These are phyloP conservation scores for Grammatotria lemairii DNA, from an alignment of 2,113 vertebrate genomes.

Conservation along the genomic window DNA sequence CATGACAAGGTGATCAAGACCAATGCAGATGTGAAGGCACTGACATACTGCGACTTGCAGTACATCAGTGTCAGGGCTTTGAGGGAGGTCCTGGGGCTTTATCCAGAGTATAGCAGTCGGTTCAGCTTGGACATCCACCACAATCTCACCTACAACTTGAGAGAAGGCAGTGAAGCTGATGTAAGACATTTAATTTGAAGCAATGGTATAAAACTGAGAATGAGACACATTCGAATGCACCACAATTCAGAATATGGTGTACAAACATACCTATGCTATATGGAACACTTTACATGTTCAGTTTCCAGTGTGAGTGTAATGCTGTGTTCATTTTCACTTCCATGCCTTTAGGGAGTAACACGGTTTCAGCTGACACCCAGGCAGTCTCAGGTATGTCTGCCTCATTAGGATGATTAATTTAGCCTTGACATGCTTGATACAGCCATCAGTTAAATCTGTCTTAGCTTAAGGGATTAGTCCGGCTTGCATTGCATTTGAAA, in stretches of 20 bases:
- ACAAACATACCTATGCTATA: not conserved
- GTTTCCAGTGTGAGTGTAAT: not conserved
- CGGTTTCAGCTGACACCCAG: slow-evolving; percentile 76
- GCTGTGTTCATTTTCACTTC: not conserved
- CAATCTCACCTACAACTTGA: slow-evolving; percentile 94
- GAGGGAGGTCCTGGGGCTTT: slow-evolving; percentile 84
- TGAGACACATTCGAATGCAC: not conserved
- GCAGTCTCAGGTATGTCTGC: slow-evolving; percentile 70
- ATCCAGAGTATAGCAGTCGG: slow-evolving; percentile 85
- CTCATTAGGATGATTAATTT: not conserved
- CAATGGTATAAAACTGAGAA: not conserved
- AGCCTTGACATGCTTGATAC: not conserved
- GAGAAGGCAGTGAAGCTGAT: slow-evolving; percentile 78
- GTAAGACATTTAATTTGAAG: slow-evolving; percentile 60
- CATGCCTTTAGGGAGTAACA: slow-evolving; percentile 70
- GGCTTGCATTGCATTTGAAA: not conserved
- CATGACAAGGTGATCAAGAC: slow-evolving; percentile 86
- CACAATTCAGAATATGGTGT: not conserved
- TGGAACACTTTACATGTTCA: not conserved
- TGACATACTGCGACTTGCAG: slow-evolving; percentile 96
- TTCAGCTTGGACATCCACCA: slow-evolving; percentile 85
- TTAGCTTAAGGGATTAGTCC: not conserved
- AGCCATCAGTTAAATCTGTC: not conserved
- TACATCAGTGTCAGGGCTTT: slow-evolving; percentile 84
- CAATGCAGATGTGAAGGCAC: slow-evolving; percentile 88